phyloP scores from a whole-genome alignment of 2,888 invertebrate genomes.

The Formica aserva region DNA sequence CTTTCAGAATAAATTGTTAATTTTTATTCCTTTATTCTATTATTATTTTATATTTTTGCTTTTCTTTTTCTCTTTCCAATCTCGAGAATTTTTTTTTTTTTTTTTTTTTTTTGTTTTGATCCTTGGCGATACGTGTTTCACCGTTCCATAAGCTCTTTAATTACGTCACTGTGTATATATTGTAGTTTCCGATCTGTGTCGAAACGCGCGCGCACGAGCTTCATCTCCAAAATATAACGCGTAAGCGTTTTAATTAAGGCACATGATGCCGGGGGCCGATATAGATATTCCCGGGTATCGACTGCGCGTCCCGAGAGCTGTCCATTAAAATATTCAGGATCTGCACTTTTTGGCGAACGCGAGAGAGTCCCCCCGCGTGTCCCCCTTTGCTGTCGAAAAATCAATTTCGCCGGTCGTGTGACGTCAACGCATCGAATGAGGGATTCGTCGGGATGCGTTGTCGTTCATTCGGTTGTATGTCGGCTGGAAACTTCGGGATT shows the following conservation, averaged over 20 bases:
- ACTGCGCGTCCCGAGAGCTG: slow-evolving; percentile 55
- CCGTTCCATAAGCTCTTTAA: neutral
- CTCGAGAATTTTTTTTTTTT: slow-evolving; percentile 4
- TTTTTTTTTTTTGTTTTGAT: slow-evolving; percentile 21
- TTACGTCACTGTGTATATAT: slow-evolving; percentile 6
- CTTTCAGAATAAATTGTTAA: slow-evolving; percentile 43
- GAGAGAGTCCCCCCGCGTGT: neutral
- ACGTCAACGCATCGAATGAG: slow-evolving; percentile 53
- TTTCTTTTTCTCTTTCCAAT: neutral
- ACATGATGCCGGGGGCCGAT: slow-evolving; percentile 49
- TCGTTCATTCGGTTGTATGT: slow-evolving; percentile 25
- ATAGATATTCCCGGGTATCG: slow-evolving; percentile 57
- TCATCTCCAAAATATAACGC: slow-evolving; percentile 55
- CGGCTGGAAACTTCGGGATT: slow-evolving; percentile 31
- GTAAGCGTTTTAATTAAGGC: slow-evolving; percentile 66
- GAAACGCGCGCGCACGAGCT: slow-evolving; percentile 25
- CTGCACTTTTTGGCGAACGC: slow-evolving; percentile 56
- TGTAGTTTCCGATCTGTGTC: slow-evolving; percentile 31
- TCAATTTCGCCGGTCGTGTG: slow-evolving; percentile 49
- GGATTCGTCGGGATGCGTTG: slow-evolving; percentile 41
- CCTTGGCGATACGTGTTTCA: neutral
- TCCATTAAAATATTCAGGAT: slow-evolving; percentile 63
- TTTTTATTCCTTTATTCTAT: slow-evolving; percentile 41
- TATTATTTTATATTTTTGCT: slow-evolving; percentile 9
- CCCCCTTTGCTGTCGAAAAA: slow-evolving; percentile 49